These are phyloP conservation scores for Ectropis grisescens DNA, from an alignment of 1,140 invertebrate species.

Conservation along the genomic window DNA sequence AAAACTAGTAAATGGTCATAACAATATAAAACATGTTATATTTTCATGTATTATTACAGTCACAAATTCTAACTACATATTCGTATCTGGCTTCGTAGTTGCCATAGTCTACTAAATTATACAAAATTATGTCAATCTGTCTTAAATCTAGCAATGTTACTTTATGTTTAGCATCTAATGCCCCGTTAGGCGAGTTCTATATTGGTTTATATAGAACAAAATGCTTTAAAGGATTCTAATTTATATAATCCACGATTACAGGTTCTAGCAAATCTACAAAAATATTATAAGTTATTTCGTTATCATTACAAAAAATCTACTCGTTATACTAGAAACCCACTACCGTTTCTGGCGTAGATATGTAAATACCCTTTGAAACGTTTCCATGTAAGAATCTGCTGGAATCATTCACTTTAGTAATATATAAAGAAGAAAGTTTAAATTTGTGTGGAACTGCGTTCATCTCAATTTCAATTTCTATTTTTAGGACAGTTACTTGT, in stretches of 20 bases:
- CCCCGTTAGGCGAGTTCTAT: slow-evolving; percentile 56
- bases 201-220: slow-evolving; percentile 36
- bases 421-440: no score
- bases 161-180: slow-evolving; percentile 59
- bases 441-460: slow-evolving; percentile 1
- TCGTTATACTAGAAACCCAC: slow-evolving; percentile 44
- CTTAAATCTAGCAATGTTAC: slow-evolving; percentile 39
- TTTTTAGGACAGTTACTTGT: background rate
- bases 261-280: slow-evolving; percentile 57
- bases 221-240: slow-evolving; percentile 40
- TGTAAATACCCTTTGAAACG: slow-evolving; percentile 36
- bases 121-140: slow-evolving; percentile 16
- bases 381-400: slow-evolving; percentile 47
- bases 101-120: slow-evolving; percentile 22
- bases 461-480: background rate
- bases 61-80: slow-evolving; percentile 24
- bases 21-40: slow-evolving; percentile 21
- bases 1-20: slow-evolving; percentile 16
- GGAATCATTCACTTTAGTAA: slow-evolving; percentile 30
- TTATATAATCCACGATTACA: slow-evolving; percentile 49
- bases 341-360: slow-evolving; percentile 38
- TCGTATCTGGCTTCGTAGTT: slow-evolving; percentile 17
- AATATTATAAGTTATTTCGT: slow-evolving; percentile 29
- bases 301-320: slow-evolving; percentile 38
- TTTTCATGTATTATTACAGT: slow-evolving; percentile 15